Conservation (phyloP, 2,797 vertebrate species). For the Setipinna tenuifilis region DNA sequence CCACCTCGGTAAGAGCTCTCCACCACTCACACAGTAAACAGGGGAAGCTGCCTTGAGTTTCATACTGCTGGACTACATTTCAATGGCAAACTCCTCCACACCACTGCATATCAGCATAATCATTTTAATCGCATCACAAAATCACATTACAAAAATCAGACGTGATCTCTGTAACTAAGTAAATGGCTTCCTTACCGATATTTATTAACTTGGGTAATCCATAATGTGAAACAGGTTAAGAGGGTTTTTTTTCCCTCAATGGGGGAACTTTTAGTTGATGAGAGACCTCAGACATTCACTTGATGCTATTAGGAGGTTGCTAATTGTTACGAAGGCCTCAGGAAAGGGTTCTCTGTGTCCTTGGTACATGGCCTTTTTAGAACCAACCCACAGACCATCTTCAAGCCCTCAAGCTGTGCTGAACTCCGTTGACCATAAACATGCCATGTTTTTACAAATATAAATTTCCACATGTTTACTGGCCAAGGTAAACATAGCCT, state of each 20-base stretch:
- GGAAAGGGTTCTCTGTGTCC: too few relatives aligned
- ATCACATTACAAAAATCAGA: neutral
- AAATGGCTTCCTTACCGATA: neutral
- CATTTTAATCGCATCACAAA: neutral
- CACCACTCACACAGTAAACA: neutral
- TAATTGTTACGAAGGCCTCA: neutral
- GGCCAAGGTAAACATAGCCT: slow-evolving; percentile 12
- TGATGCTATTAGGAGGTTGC: neutral
- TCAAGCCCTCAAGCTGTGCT: neutral
- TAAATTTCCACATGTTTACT: slow-evolving; percentile 36
- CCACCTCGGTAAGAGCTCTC: slow-evolving; percentile 73
- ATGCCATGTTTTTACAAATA: neutral
- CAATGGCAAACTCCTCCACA: neutral
- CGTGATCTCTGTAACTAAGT: neutral
- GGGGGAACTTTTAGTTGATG: neutral
- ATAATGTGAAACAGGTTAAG: neutral
- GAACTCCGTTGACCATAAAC: neutral
- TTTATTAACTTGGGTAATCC: neutral
- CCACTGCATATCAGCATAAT: neutral
- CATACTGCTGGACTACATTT: neutral
- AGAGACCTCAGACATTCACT: slow-evolving; percentile 3
- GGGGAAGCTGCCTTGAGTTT: neutral
- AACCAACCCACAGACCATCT: too few relatives aligned
- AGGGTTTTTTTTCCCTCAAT: neutral
- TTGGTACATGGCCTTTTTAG: too few relatives aligned